phyloP scores from a whole-genome alignment of 2,888 invertebrate genomes.

The Baronia brevicornis region DNA sequence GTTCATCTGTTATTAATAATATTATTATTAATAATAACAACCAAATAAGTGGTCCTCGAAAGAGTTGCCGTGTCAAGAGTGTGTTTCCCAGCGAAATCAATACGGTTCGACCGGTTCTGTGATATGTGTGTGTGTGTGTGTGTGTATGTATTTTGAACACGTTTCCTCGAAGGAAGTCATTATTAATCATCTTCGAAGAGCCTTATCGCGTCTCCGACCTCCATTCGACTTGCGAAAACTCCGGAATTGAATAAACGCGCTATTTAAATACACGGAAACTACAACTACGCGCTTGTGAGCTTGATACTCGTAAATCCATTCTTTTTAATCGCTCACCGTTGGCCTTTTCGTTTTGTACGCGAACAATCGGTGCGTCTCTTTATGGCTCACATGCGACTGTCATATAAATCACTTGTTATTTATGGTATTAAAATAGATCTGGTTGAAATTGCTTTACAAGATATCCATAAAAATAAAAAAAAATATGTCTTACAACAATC shows the following conservation, averaged over 20 bases:
- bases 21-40: too few species aligned
- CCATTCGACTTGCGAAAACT: constrained; percentile 51
- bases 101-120: constrained; percentile 4
- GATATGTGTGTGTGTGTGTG: too few species aligned
- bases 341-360: constrained; percentile 15
- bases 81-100: constrained; percentile 3
- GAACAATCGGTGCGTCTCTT: constrained; percentile 4
- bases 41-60: too few species aligned
- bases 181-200: constrained; percentile 56
- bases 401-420: constrained; percentile 4
- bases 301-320: constrained; percentile 20
- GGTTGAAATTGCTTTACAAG: too few species aligned
- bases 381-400: constrained; percentile 4
- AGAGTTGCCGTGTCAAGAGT: too few species aligned
- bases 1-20: too few species aligned
- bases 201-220: constrained; percentile 37
- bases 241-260: constrained; percentile 44
- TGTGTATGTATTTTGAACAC: constrained; percentile 15
- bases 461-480: too few species aligned
- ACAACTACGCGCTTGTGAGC: constrained; percentile 30
- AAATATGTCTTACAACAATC: too few species aligned
- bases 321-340: constrained; percentile 18
- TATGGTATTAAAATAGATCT: too few species aligned
- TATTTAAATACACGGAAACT: constrained; percentile 35
- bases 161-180: constrained; percentile 50